Evolutionary conservation across 2,797 vertebrate species (phyloP).

Genomic region (Paguma larvata): DNA sequence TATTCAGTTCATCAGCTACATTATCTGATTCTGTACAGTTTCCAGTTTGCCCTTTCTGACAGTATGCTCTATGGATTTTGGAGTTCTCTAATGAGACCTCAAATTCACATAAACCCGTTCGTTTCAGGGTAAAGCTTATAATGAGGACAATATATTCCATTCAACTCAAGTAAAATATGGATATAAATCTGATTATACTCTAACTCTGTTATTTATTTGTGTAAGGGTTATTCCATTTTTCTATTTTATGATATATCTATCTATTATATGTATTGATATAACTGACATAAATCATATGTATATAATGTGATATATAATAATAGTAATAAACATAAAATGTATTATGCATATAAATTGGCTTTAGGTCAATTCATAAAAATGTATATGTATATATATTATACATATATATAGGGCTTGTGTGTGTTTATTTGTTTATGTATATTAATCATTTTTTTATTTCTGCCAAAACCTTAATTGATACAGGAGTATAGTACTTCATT

Average conservation of each 20-base stretch:
- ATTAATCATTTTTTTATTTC: neutral
- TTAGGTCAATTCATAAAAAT: neutral
- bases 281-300: neutral
- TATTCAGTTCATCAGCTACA: neutral
- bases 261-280: neutral
- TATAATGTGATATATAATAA: too few relatives aligned
- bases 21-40: neutral
- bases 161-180: neutral
- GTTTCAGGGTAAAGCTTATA: slow-evolving; percentile 33
- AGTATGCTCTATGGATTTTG: neutral
- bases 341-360: neutral
- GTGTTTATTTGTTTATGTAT: neutral
- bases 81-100: neutral
- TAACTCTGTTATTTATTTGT: neutral
- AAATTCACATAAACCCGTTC: neutral
- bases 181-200: neutral
- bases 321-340: neutral
- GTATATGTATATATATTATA: neutral
- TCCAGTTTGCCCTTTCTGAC: neutral
- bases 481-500: neutral
- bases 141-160: neutral
- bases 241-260: neutral
- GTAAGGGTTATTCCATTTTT: neutral
- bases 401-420: neutral
- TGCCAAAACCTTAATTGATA: neutral